Evolutionary conservation across 2,113 vertebrate genomes (phyloP), one percentile per base, ranked within the genome.

Genomic region (Crotalus horridus): DNA sequence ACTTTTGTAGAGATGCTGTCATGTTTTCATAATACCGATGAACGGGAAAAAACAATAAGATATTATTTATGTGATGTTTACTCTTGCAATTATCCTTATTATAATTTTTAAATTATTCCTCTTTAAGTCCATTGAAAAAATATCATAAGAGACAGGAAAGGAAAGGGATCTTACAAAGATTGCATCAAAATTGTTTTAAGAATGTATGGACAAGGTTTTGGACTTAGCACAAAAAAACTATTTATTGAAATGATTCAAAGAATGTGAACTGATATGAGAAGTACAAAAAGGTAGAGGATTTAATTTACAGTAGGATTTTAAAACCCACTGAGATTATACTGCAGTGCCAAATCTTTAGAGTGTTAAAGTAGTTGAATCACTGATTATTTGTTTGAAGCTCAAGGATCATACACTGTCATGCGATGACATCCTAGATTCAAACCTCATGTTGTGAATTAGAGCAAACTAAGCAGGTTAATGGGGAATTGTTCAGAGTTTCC

Each of bases 91-190:
- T 87, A 58, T 20, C 87, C 29, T 55, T n/a, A n/a, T n/a, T n/a
- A 69, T 33, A n/a, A 69, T 95, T 95, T 93, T n/a, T 39, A 43
- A 15, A 2, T 4, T 85, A 92, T 91, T 54, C 86, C 85, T 0
- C 23, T 9, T 69, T 59, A 61, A 46, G 2, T 39, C 23, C 93
- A 43, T 91, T 90, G 2, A 48, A 39, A 2, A 92, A 39, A 39
- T 17, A 93, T 94, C 48, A 85, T 3, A 7, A 92, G 58, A 91
- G 26, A 95, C 94, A 94, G 55, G 94, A 95, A 86, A 90, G 91
- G 43, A 95, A 95, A 93, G 90, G 90, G 85, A 94, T 96, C 33
- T 95, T 96, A 93, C 54, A 90, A 81, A 81, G 87, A 85, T 94
- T 90, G 91, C 69, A 94, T 53, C 91, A 95, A 81, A 89, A 64